Conservation (phyloP, 2,888 invertebrate species). For the Orthosia gracilis region DNA sequence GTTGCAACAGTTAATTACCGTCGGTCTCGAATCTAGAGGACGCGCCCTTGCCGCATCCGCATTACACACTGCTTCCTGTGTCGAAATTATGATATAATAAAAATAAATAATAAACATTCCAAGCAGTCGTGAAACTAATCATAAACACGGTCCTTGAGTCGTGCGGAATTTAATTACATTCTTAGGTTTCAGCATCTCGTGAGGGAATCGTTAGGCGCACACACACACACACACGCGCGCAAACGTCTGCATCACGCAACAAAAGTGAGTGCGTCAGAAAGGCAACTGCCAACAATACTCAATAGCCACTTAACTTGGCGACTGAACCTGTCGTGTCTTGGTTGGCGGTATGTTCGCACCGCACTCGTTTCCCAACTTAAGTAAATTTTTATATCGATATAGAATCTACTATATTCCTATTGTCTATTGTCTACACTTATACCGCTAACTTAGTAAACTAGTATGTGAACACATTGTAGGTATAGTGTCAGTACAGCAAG, state of each 20-base stretch:
- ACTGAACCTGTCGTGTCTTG: background rate
- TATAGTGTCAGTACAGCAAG: background rate
- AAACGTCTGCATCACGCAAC: background rate
- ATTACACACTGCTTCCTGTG: slow-evolving; percentile 51
- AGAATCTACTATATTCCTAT: background rate
- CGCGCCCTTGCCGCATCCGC: slow-evolving; percentile 62
- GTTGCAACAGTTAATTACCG: slow-evolving; percentile 36
- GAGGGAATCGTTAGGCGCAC: background rate
- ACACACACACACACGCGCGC: background rate
- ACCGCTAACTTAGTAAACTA: background rate
- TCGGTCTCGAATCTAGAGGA: slow-evolving; percentile 42
- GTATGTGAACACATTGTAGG: background rate
- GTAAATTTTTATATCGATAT: background rate
- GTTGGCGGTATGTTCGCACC: slow-evolving; percentile 8
- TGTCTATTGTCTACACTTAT: background rate
- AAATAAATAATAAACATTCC: slow-evolving; percentile 5
- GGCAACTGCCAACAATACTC: slow-evolving; percentile 6
- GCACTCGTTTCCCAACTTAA: slow-evolving; percentile 36
- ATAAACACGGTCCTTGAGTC: background rate
- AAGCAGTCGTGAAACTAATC: slow-evolving; percentile 9
- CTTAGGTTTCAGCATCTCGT: slow-evolving; percentile 21
- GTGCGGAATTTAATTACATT: slow-evolving; percentile 5
- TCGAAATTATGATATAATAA: slow-evolving; percentile 43
- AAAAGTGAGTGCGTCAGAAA: background rate
- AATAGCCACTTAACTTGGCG: background rate